Evolutionary conservation across 2,113 vertebrate genomes (phyloP).

Genomic region (Hucho hucho): DNA sequence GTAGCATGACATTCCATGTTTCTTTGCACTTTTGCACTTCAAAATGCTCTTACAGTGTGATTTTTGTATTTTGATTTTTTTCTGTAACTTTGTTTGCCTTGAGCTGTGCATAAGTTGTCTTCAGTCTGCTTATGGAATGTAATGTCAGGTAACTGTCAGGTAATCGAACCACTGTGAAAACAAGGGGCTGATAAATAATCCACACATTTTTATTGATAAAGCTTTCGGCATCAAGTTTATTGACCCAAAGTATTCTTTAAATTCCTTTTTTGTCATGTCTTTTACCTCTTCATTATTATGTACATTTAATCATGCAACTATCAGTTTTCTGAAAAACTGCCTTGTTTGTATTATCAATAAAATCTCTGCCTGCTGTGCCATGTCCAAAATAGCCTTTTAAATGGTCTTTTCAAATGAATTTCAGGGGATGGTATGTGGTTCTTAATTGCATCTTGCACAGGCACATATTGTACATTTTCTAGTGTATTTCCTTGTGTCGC

Average conservation of each 20-base stretch:
- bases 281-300: conserved; percentile 20
- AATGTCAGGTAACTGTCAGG: conserved; percentile 48
- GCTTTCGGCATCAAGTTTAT: conserved; percentile 50
- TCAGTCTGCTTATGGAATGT: conserved; percentile 54
- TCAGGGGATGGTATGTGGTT: no score
- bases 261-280: conserved; percentile 42
- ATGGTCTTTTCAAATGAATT: conserved; percentile 4
- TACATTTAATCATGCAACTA: conserved; percentile 53
- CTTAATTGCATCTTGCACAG: no score
- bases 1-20: background rate
- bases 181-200: conserved; percentile 27
- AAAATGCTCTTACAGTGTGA: conserved; percentile 25
- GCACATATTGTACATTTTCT: no score
- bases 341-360: conserved; percentile 68
- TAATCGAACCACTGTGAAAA: conserved; percentile 84
- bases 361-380: conserved; percentile 68
- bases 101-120: conserved; percentile 59
- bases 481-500: no score
- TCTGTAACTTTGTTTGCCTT: conserved; percentile 44
- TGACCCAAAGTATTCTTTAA: conserved; percentile 34
- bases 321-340: conserved; percentile 42
- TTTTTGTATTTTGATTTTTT: conserved; percentile 15
- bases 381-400: conserved; percentile 29
- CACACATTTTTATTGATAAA: conserved; percentile 41
- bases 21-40: conserved; percentile 18